Evolutionary conservation across 2,797 vertebrate genomes (phyloP).

Genomic region (Manis crassicaudata): DNA sequence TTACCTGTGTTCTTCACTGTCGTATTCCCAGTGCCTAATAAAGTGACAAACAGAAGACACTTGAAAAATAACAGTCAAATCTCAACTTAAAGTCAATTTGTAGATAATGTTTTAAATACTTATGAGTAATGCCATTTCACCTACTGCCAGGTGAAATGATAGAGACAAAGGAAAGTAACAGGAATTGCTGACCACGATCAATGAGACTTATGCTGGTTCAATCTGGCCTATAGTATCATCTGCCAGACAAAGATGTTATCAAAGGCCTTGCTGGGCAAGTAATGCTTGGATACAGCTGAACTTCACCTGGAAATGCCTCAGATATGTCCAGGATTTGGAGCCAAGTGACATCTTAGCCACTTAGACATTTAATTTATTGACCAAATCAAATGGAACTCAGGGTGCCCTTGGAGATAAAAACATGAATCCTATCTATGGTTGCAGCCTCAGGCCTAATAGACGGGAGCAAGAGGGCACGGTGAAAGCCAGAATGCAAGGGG

Average conservation of each 20-base stretch:
- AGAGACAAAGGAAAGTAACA: neutral
- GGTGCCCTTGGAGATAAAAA: neutral
- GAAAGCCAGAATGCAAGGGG: neutral
- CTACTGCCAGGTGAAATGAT: neutral
- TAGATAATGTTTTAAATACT: neutral
- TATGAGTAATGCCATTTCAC: neutral
- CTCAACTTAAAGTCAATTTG: slow-evolving; percentile 12
- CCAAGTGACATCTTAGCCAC: neutral
- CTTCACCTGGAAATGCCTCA: neutral
- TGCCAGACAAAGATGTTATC: slow-evolving; percentile 60
- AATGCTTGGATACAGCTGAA: neutral
- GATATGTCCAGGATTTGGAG: neutral
- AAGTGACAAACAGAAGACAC: neutral
- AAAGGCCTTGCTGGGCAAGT: neutral
- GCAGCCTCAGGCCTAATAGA: neutral
- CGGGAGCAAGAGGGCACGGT: neutral
- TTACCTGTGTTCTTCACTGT: neutral
- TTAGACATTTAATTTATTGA: neutral
- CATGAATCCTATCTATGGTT: neutral
- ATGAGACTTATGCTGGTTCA: slow-evolving; percentile 72
- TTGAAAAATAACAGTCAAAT: neutral
- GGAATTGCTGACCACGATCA: slow-evolving; percentile 1
- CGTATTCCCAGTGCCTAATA: neutral
- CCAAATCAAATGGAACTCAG: neutral
- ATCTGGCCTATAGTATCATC: slow-evolving; percentile 61